These are phyloP conservation scores for Latheticus oryzae DNA, from an alignment of 2,888 invertebrate genomes.

Conservation along the genomic window DNA sequence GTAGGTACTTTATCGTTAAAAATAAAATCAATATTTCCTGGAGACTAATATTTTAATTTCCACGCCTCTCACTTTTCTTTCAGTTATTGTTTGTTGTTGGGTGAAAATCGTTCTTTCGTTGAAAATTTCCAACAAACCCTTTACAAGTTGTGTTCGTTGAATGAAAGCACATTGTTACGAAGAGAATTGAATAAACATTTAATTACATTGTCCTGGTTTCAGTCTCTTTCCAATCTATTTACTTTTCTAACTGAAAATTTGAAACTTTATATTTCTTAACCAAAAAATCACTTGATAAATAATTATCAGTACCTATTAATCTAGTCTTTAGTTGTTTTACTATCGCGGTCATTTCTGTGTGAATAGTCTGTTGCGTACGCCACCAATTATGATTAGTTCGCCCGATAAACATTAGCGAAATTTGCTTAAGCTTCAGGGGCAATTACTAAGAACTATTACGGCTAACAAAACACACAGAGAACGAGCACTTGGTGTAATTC, in stretches of 20 bases:
- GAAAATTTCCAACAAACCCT: conserved; percentile 1
- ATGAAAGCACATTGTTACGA: conserved; percentile 28
- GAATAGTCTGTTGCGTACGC: too few relatives aligned
- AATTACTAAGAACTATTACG: conserved; percentile 45
- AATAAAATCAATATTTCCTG: too few relatives aligned
- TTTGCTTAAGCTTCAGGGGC: conserved; percentile 43
- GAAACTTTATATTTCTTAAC: conserved; percentile 22
- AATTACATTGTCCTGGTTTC: conserved; percentile 32
- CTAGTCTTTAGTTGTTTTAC: too few relatives aligned
- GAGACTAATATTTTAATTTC: too few relatives aligned
- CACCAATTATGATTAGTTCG: conserved; percentile 39
- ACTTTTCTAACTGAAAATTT: conserved; percentile 23
- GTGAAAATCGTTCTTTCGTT: too few relatives aligned
- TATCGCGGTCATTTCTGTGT: too few relatives aligned
- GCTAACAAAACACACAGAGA: conserved; percentile 43
- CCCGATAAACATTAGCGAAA: conserved; percentile 44
- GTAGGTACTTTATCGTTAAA: too few relatives aligned
- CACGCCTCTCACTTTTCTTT: not conserved
- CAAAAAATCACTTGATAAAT: conserved; percentile 27
- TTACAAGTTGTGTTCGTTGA: conserved; percentile 9
- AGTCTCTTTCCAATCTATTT: conserved; percentile 28
- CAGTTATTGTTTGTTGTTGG: too few relatives aligned
- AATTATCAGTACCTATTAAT: too few relatives aligned
- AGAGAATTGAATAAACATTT: conserved; percentile 32
- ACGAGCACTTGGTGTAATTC: conserved; percentile 43